Evolutionary conservation across 2,888 invertebrate species (phyloP).

Genomic region (Antheraea assamensis): DNA sequence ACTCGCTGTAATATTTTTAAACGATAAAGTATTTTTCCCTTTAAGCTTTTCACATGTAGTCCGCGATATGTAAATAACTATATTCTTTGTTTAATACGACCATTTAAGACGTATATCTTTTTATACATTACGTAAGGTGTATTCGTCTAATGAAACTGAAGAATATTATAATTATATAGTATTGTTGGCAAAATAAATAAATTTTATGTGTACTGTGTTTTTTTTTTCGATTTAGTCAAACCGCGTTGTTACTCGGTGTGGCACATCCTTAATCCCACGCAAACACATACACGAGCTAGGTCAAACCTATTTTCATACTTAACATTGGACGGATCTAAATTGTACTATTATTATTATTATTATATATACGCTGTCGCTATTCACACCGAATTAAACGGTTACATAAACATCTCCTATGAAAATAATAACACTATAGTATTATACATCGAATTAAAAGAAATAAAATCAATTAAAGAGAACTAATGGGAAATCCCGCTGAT

Average conservation of each 20-base stretch:
- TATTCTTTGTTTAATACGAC: background rate
- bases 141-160: too few species aligned
- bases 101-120: too few species aligned
- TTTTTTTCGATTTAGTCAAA: constrained; percentile 59
- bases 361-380: constrained; percentile 41
- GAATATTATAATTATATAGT: too few species aligned
- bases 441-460: background rate
- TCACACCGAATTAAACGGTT: constrained; percentile 34
- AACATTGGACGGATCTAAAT: constrained; percentile 52
- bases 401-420: constrained; percentile 29
- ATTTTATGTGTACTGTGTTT: too few species aligned
- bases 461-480: background rate
- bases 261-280: constrained; percentile 66
- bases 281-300: constrained; percentile 56
- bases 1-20: background rate
- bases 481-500: background rate
- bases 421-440: constrained; percentile 14
- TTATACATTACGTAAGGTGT: too few species aligned
- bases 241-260: constrained; percentile 44
- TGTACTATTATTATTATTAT: constrained; percentile 38
- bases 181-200: too few species aligned
- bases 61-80: background rate
- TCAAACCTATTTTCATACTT: constrained; percentile 65
- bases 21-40: background rate
- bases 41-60: background rate